A percentile compares a stretch with the other conserved stretches of the same genome.
Conservation (phyloP, 1,140 invertebrate genomes). For the Drosophila fuyamai region DNA sequence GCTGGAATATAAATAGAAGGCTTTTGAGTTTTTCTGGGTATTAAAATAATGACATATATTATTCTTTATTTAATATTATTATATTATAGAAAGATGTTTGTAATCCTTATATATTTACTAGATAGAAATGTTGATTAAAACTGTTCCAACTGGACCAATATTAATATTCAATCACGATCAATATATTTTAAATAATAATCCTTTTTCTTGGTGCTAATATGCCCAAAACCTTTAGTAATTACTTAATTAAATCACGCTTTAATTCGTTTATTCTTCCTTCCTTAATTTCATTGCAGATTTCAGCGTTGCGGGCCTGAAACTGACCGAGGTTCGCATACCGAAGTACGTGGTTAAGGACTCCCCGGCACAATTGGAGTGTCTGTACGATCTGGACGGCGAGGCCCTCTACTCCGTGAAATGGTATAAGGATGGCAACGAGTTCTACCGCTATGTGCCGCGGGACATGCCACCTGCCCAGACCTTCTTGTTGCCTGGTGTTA, state of each 20-base stretch:
- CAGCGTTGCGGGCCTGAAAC: constrained; percentile 85
- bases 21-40: no score
- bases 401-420: constrained; percentile 92
- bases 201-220: neutral
- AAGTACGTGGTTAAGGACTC: constrained; percentile 88
- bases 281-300: constrained; percentile 73
- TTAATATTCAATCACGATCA: no score
- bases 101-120: no score
- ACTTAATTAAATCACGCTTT: constrained; percentile 8
- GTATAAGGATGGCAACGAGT: constrained; percentile 92
- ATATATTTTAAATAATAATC: neutral
- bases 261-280: constrained; percentile 14
- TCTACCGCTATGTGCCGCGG: constrained; percentile 91
- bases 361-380: constrained; percentile 87
- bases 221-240: constrained; percentile 1
- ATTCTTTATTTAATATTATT: neutral
- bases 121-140: no score
- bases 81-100: neutral
- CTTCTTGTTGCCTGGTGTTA: constrained; percentile 88
- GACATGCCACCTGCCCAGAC: constrained; percentile 88
- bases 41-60: no score
- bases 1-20: no score
- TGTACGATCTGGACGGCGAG: constrained; percentile 88
- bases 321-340: constrained; percentile 88
- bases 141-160: no score